Conservation (phyloP, 1,140 invertebrate genomes). For the Geopemphigus sp. region DNA sequence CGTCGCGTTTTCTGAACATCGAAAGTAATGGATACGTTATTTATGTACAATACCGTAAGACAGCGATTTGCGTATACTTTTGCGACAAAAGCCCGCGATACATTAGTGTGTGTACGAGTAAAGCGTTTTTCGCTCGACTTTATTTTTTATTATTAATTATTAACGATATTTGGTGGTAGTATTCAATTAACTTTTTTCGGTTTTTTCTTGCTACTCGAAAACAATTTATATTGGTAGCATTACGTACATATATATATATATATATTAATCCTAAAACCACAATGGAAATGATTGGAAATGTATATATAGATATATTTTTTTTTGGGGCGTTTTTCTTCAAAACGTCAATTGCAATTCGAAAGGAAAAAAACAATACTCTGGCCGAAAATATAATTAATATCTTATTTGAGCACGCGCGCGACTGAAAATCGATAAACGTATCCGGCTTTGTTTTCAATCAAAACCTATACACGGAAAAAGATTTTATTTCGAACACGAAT, state of each 20-base stretch:
- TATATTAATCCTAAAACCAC: background rate
- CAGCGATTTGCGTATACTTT: too few species aligned
- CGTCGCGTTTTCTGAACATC: too few species aligned
- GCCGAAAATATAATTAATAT: background rate
- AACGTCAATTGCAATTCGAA: conserved; percentile 2
- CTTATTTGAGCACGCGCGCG: background rate
- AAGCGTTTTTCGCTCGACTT: background rate
- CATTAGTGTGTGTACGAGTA: too few species aligned
- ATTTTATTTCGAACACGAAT: background rate
- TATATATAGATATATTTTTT: background rate
- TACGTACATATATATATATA: too few species aligned
- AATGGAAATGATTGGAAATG: background rate
- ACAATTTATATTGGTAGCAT: background rate
- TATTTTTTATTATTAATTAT: background rate
- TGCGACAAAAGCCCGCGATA: too few species aligned
- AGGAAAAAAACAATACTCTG: background rate
- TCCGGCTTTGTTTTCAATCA: too few species aligned
- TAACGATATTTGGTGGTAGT: background rate
- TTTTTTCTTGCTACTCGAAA: background rate
- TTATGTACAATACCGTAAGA: too few species aligned
- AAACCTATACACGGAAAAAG: background rate
- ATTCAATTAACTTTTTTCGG: background rate
- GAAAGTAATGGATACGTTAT: too few species aligned
- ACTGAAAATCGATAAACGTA: background rate
- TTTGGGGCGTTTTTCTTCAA: background rate